These are phyloP conservation scores for Etheostoma spectabile DNA, from an alignment of 2,113 vertebrate species.

Conservation along the genomic window DNA sequence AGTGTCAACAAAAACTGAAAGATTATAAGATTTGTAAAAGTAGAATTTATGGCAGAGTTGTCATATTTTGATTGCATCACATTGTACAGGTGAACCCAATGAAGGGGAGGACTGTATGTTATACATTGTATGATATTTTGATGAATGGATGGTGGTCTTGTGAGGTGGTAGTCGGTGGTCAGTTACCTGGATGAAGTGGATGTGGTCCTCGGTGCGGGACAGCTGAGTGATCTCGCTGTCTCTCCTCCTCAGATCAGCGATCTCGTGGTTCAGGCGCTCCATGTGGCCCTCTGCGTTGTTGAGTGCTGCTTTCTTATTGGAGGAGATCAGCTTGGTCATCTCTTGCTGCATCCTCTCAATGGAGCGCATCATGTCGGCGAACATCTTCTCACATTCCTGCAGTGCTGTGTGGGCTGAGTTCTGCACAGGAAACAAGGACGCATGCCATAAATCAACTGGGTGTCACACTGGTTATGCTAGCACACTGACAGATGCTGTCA, in stretches of 20 bases:
- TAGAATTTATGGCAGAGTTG: too few relatives aligned
- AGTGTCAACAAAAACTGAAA: too few relatives aligned
- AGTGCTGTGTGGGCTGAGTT: constrained; percentile 83
- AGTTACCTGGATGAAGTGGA: constrained; percentile 87
- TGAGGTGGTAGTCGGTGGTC: background rate
- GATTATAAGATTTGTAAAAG: too few relatives aligned
- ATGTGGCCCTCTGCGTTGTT: constrained; percentile 84
- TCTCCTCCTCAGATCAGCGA: constrained; percentile 83
- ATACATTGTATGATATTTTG: background rate
- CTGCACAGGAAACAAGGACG: constrained; percentile 55
- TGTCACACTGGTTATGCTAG: constrained; percentile 39
- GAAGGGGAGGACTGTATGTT: too few relatives aligned
- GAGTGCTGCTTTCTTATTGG: constrained; percentile 84
- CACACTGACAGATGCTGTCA: constrained; percentile 18
- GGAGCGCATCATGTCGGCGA: constrained; percentile 84
- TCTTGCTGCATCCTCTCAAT: constrained; percentile 88
- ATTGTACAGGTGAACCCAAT: too few relatives aligned
- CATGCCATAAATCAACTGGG: constrained; percentile 16
- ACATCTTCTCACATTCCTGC: constrained; percentile 87
- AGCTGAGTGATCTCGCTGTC: constrained; percentile 85
- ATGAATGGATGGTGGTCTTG: background rate
- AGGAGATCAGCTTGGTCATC: constrained; percentile 84
- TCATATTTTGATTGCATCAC: too few relatives aligned
- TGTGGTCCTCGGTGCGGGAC: constrained; percentile 86
- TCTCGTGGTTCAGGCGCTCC: constrained; percentile 85